Conservation (phyloP, 92 coral and sea anemone genomes). For the Parazoanthus swiftii region DNA sequence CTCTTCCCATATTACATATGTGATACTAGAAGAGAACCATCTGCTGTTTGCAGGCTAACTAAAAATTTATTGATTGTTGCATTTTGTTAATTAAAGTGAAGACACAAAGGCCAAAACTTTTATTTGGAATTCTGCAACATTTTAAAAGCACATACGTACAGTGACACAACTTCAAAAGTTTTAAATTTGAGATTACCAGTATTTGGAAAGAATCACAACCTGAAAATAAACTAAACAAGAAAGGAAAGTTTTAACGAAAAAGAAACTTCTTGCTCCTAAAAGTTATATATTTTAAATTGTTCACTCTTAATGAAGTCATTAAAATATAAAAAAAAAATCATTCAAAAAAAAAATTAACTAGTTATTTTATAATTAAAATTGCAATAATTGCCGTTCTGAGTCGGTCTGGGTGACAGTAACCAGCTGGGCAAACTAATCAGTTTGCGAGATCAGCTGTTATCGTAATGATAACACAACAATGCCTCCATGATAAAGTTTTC, state of each 20-base stretch:
- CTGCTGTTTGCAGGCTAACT: no score
- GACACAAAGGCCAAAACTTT: no score
- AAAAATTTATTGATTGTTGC: no score
- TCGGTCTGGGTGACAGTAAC: neutral
- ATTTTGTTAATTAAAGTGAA: no score
- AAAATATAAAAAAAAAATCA: no score
- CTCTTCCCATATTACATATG: no score
- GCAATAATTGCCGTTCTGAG: neutral
- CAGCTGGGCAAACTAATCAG: constrained; percentile 28
- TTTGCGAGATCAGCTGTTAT: constrained; percentile 13
- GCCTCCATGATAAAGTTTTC: neutral
- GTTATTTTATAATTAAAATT: neutral
- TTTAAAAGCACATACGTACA: neutral
- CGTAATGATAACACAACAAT: neutral
- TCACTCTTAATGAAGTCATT: neutral
- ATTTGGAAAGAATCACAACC: no score
- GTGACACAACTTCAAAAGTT: no score
- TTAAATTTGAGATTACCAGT: no score
- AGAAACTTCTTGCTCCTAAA: neutral
- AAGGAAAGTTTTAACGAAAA: no score
- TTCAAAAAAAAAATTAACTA: neutral
- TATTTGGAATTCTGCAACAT: neutral
- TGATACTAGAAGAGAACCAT: no score
- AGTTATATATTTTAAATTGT: no score
- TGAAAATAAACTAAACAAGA: neutral